A percentile compares a stretch with the other conserved stretches of the same genome.
These are phyloP conservation scores for Pentalonia nigronervosa DNA, from an alignment of 1,140 invertebrate species.

Conservation along the genomic window DNA sequence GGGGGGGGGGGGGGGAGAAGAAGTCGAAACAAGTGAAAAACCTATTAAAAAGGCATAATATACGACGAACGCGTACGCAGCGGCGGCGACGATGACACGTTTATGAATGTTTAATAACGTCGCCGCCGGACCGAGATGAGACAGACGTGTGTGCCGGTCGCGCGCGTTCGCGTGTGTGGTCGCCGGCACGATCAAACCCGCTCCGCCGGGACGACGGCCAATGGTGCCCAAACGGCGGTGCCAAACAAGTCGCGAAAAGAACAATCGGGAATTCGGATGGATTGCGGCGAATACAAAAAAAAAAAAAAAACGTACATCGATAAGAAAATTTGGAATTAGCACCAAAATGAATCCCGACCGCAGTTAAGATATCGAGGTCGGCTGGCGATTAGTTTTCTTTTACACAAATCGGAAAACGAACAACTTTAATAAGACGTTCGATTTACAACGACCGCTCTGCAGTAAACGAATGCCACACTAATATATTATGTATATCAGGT, in stretches of 20 bases:
- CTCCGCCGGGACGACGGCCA: background rate
- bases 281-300: background rate
- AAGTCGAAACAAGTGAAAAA: background rate
- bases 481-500: too few species aligned
- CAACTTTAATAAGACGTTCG: too few species aligned
- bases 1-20: background rate
- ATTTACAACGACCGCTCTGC: too few species aligned
- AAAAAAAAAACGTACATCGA: background rate
- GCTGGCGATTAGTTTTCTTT: too few species aligned
- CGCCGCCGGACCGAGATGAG: background rate
- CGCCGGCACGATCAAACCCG: conserved; percentile 3
- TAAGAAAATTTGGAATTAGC: background rate
- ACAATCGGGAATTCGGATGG: background rate
- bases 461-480: too few species aligned
- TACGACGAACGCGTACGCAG: background rate
- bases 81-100: conserved; percentile 16
- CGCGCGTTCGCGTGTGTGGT: conserved; percentile 8
- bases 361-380: too few species aligned
- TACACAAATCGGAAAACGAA: too few species aligned
- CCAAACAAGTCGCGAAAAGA: background rate
- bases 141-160: conserved; percentile 22
- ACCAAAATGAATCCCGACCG: too few species aligned
- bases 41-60: background rate
- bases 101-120: conserved; percentile 10
- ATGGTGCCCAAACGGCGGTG: background rate